phyloP scores from a whole-genome alignment of 2,888 invertebrate species.

The Pristionchus entomophagus region DNA sequence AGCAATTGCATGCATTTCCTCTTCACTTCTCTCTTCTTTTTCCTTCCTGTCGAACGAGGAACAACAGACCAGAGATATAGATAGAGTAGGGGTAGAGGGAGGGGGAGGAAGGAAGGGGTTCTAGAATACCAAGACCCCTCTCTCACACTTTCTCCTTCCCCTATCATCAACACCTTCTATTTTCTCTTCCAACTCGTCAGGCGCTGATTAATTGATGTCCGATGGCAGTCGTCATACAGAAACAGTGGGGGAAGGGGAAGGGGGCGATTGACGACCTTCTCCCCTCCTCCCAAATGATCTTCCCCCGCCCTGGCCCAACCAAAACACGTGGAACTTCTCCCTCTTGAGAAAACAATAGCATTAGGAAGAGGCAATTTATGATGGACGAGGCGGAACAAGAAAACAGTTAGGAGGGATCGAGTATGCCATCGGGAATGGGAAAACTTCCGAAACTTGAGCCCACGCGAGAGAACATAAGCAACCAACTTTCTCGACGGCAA shows the following conservation, averaged over 20 bases:
- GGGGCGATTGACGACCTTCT: too few species aligned
- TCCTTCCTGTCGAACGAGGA: background rate
- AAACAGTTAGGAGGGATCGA: background rate
- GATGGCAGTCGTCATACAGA: background rate
- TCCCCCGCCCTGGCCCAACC: background rate
- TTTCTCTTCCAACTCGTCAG: background rate
- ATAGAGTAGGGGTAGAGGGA: background rate
- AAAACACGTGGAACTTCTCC: background rate
- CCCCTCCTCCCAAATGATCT: too few species aligned
- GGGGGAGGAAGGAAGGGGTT: background rate
- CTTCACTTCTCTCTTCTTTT: background rate
- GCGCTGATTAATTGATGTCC: background rate
- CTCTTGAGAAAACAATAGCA: background rate
- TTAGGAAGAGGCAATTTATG: background rate
- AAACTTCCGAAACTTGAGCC: background rate
- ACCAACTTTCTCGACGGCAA: background rate
- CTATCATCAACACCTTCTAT: background rate
- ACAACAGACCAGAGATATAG: slow-evolving; percentile 18
- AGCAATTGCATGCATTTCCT: slow-evolving; percentile 14
- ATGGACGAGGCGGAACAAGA: background rate
- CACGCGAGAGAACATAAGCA: background rate
- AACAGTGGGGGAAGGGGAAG: too few species aligned
- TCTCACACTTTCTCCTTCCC: too few species aligned
- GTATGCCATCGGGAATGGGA: background rate
- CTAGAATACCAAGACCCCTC: background rate